These are phyloP conservation scores for Montipora efflorescens DNA, from an alignment of 64 coral and sea anemone genomes.

Conservation along the genomic window DNA sequence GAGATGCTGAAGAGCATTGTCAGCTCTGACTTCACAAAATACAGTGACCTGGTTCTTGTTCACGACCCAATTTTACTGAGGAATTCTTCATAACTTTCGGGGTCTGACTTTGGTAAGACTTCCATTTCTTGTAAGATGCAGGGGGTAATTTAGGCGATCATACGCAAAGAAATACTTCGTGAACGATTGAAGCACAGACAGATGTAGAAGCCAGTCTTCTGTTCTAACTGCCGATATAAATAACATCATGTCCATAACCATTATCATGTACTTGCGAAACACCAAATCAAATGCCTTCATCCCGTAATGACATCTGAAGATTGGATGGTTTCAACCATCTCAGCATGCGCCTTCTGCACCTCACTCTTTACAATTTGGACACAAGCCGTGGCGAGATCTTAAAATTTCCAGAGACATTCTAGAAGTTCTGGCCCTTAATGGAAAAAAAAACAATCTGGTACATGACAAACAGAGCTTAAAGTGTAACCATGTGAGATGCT, in stretches of 20 bases:
- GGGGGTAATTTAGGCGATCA: not conserved
- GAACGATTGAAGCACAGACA: not conserved
- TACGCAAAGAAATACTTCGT: not conserved
- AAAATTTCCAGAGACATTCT: not conserved
- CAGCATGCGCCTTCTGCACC: not conserved
- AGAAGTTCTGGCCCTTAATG: too few species aligned
- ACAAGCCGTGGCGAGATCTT: not conserved
- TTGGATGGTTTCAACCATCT: not conserved
- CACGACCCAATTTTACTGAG: not conserved
- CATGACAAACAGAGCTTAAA: too few species aligned
- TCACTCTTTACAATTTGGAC: not conserved
- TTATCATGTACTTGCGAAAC: not conserved
- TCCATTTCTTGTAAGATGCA: not conserved
- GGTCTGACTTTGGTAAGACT: not conserved
- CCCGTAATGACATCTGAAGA: not conserved
- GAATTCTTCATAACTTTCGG: conserved; percentile 3
- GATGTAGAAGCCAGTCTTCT: not conserved
- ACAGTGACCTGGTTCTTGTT: not conserved
- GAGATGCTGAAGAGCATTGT: conserved; percentile 23
- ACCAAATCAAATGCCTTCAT: not conserved
- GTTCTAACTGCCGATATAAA: conserved; percentile 3
- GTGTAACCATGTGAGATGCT: too few species aligned
- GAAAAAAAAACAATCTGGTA: too few species aligned
- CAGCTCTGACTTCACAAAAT: conserved; percentile 1
- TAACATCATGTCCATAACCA: not conserved